A percentile compares a stretch with the other conserved stretches of the same genome.
Evolutionary conservation across 2,113 vertebrate species (phyloP).

Genomic region (Percopsis transmontana): DNA sequence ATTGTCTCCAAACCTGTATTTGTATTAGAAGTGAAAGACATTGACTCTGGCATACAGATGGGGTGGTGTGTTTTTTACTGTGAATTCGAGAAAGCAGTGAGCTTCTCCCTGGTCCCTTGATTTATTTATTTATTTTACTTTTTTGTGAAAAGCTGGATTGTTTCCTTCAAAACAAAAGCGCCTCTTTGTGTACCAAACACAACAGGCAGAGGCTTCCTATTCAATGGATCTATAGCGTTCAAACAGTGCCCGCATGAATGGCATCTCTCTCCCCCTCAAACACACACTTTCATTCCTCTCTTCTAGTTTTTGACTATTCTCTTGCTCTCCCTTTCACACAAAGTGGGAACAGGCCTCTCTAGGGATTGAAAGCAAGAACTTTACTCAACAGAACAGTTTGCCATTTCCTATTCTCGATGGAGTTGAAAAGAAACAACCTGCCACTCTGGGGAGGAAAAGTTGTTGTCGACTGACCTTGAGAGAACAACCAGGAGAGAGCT

Average conservation of each 20-base stretch:
- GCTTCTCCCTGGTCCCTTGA: conserved; percentile 53
- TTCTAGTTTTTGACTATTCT: conserved; percentile 18
- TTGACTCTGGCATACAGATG: conserved; percentile 41
- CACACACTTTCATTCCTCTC: conserved; percentile 36
- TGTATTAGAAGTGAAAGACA: conserved; percentile 57
- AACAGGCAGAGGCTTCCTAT: conserved; percentile 65
- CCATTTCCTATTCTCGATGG: conserved; percentile 43
- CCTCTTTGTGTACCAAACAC: conserved; percentile 69
- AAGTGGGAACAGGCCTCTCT: conserved; percentile 53
- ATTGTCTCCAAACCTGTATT: conserved; percentile 44
- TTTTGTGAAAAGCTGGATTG: conserved; percentile 70
- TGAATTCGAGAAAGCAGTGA: conserved; percentile 48
- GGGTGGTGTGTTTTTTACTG: conserved; percentile 30
- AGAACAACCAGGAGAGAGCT: conserved; percentile 30
- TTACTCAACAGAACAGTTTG: conserved; percentile 51
- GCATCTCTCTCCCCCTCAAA: conserved; percentile 34
- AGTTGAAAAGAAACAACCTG: conserved; percentile 31
- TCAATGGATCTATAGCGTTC: conserved; percentile 56
- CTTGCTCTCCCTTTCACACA: conserved; percentile 39
- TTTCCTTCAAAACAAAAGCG: conserved; percentile 69
- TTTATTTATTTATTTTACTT: conserved; percentile 14
- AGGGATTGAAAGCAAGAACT: conserved; percentile 48
- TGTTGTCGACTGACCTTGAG: conserved; percentile 54
- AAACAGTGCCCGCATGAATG: conserved; percentile 50
- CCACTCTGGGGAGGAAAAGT: conserved; percentile 54